These are phyloP conservation scores for Lamprotornis superbus DNA, from an alignment of 2,113 vertebrate species.

Conservation along the genomic window DNA sequence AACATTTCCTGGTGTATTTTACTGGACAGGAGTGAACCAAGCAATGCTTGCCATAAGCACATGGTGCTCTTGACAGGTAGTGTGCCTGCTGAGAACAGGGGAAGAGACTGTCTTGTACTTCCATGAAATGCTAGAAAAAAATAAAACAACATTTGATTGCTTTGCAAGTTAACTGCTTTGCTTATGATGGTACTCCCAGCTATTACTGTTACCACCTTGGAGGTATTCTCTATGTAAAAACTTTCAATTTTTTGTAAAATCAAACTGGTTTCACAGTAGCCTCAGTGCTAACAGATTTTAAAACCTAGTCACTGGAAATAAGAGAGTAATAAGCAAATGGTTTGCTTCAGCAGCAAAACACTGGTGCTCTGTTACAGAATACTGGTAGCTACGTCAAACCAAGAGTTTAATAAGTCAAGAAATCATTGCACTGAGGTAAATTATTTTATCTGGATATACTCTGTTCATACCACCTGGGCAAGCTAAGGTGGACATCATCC, in stretches of 20 bases:
- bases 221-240: neutral
- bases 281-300: neutral
- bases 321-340: neutral
- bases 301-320: neutral
- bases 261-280: neutral
- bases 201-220: neutral
- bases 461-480: neutral
- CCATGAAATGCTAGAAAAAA: constrained; percentile 52
- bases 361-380: neutral
- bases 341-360: neutral
- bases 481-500: neutral
- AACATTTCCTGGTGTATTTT: neutral
- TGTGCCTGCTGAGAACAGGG: neutral
- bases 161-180: neutral
- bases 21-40: neutral
- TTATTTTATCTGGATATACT: neutral
- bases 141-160: neutral
- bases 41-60: neutral
- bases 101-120: neutral
- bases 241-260: neutral
- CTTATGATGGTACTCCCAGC: neutral
- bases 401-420: neutral
- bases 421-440: neutral
- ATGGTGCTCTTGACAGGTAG: neutral
- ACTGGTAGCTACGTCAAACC: neutral